These are phyloP conservation scores for Amphipoea oculea DNA, from an alignment of 2,888 invertebrate species.

Conservation along the genomic window DNA sequence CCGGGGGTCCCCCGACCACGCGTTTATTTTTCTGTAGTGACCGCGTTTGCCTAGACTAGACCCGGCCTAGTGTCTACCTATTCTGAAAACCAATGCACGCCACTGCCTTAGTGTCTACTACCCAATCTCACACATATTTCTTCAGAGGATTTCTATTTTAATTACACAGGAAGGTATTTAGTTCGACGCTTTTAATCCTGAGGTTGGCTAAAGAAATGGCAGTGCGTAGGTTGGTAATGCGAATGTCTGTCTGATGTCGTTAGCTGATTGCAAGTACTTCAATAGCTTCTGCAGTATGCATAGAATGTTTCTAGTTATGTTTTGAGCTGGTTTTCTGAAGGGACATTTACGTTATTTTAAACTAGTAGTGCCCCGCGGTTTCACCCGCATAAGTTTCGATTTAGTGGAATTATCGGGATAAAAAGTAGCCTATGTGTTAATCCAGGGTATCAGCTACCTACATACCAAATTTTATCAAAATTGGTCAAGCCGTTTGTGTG, in stretches of 20 bases:
- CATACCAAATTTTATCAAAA: too few species aligned
- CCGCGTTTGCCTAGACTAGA: too few species aligned
- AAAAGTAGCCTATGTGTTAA: too few species aligned
- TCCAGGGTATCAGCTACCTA: too few species aligned
- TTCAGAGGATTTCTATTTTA: conserved; percentile 20
- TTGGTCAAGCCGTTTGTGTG: too few species aligned
- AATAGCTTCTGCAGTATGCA: neutral
- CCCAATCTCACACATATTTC: neutral
- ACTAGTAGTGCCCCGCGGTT: neutral
- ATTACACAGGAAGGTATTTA: conserved; percentile 22
- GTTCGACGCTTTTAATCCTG: conserved; percentile 34
- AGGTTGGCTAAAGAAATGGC: conserved; percentile 21
- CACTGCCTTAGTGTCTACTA: neutral
- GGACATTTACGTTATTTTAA: neutral
- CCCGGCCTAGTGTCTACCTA: too few species aligned
- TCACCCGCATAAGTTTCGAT: too few species aligned
- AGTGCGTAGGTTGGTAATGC: conserved; percentile 30
- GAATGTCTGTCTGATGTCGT: conserved; percentile 20
- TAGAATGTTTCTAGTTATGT: neutral
- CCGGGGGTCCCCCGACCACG: too few species aligned
- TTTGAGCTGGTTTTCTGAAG: neutral
- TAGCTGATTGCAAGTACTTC: conserved; percentile 19
- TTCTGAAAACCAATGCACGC: too few species aligned
- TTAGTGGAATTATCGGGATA: too few species aligned
- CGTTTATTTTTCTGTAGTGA: too few species aligned